Conservation (phyloP, 37 sponge, comb jelly and placozoan genomes). For the Amphimedon queenslandica region DNA sequence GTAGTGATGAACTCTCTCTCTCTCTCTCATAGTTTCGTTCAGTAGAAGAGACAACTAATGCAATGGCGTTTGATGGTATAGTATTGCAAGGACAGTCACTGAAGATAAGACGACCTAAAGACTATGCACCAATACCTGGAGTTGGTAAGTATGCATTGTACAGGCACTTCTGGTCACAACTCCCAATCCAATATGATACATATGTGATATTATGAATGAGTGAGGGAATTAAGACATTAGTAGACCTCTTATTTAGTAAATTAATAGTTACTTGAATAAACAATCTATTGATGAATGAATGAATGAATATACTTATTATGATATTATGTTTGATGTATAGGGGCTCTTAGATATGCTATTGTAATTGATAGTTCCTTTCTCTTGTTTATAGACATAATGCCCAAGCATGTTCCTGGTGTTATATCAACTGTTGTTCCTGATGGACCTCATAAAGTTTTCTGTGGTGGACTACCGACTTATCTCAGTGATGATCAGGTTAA, state of each 20-base stretch:
- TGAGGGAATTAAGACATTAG: too few species aligned
- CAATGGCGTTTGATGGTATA: slow-evolving; percentile 99
- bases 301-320: too few species aligned
- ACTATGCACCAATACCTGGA: slow-evolving; percentile 89
- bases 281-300: too few species aligned
- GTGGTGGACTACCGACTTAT: slow-evolving; percentile 96
- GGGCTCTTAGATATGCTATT: too few species aligned
- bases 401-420: slow-evolving; percentile 91
- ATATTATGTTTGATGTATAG: too few species aligned
- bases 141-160: slow-evolving; percentile 31
- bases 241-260: too few species aligned
- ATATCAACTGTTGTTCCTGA: slow-evolving; percentile 96
- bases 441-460: slow-evolving; percentile 91
- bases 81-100: slow-evolving; percentile 91
- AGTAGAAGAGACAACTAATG: slow-evolving; percentile 96
- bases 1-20: not conserved
- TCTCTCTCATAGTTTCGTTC: slow-evolving; percentile 81
- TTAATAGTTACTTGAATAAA: too few species aligned
- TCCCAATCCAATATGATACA: too few species aligned
- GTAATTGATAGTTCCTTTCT: too few species aligned
- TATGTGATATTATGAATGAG: not conserved
- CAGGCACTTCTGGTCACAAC: too few species aligned
- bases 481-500: slow-evolving; percentile 95
- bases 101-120: slow-evolving; percentile 96
- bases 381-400: too few species aligned